Evolutionary conservation across 2,888 invertebrate species (phyloP), one percentile per base, ranked within the genome.

Genomic region (Galerucella calmariensis): DNA sequence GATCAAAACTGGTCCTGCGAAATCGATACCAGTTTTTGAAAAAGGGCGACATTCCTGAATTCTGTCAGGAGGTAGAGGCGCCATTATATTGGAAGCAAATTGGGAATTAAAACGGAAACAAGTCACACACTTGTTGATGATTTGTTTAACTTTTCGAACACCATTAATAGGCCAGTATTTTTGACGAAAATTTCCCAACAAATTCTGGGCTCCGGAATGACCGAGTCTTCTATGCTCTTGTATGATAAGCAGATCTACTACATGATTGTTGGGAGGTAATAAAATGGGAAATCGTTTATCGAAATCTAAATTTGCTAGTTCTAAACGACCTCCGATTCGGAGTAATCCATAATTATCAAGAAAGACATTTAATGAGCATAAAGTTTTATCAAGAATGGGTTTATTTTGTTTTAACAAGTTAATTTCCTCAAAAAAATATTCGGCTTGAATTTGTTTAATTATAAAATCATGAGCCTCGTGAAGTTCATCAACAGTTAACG

Each of bases 131-230:
- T 4, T 44, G 2, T 44, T 44, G 44, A 44, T 44, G 44, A 44
- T 51, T 61, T 20, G 62, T 51, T 5, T 62, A 20, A 59, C 67
- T 14, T 16, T 14, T 16, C 1, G 71, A 67, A 20, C 71, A 51
- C 77, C 80, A 51, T 70, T 69, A 24, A 79, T 71, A 11, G 72
- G 75, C 79, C 79, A 81, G 68, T 56, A 79, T 51, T 62, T 73
- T 71, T 80, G 69, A 16, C 78, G 44, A 27, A 79, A 69, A 48
- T 72, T 35, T 12, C 67, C 66, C 24, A 80, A 65, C 12, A 79
- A 48, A 16, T 71, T 56, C 61, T 80, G 80, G 41, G 78, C 66
- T 16, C 80, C 80, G 56, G 75, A 70, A 58, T 80, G 79, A 16
- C 75, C 48, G 41, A 77, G 62, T 74, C 70, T 8, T 44, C 44